Percentiles rank a stretch among this genome's conserved stretches.
Evolutionary conservation across 30 jellyfish, hydroid and myxozoan species (phyloP).

Genomic region (Calvadosia cruxmelitensis): DNA sequence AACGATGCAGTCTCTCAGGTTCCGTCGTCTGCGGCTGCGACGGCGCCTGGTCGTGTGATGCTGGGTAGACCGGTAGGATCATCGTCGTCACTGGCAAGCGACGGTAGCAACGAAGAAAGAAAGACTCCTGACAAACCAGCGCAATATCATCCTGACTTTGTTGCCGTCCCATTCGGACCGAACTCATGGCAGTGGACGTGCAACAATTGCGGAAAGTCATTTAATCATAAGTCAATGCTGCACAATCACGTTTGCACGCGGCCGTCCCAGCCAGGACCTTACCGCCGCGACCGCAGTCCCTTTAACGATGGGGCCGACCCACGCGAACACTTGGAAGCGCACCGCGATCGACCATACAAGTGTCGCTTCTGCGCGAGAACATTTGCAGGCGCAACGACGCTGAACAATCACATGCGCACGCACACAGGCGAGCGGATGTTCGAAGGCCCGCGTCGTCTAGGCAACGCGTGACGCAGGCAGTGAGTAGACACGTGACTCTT

Average conservation of each 20-base stretch:
- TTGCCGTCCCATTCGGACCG: conserved; percentile 5
- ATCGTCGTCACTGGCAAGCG: conserved; percentile 31
- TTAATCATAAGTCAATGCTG: conserved; percentile 41
- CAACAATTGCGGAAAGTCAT: conserved; percentile 56
- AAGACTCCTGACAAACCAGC: conserved; percentile 35
- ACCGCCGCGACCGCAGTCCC: conserved; percentile 44
- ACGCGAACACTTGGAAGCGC: conserved; percentile 50
- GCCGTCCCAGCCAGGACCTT: conserved; percentile 35
- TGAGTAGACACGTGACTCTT: no score
- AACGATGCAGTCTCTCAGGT: not conserved
- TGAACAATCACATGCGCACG: conserved; percentile 68
- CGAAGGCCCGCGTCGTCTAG: no score
- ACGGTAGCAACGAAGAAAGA: conserved; percentile 13
- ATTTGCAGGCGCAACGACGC: conserved; percentile 54
- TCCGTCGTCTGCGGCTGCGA: no score
- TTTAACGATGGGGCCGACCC: conserved; percentile 24
- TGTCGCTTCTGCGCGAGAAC: conserved; percentile 77
- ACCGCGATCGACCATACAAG: conserved; percentile 71
- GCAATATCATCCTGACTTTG: conserved; percentile 28
- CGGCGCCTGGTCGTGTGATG: not conserved
- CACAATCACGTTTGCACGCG: conserved; percentile 64
- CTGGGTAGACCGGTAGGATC: conserved; percentile 5
- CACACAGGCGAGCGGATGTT: conserved; percentile 46
- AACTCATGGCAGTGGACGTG: conserved; percentile 46
- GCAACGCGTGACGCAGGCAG: no score